phyloP scores from a whole-genome alignment of 2,113 vertebrate genomes.

The Podarcis muralis region DNA sequence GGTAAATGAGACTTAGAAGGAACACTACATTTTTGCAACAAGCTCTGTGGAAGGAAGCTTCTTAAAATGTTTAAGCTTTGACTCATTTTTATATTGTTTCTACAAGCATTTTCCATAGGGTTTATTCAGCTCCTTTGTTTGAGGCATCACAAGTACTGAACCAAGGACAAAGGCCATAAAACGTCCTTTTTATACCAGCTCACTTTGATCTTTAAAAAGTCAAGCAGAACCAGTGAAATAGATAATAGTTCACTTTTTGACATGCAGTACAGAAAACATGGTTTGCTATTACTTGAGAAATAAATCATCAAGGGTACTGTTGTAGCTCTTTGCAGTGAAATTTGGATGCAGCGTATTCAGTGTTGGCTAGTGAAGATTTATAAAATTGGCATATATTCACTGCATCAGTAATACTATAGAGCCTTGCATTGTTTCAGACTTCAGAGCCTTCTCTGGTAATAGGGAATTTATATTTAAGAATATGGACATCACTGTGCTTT shows the following conservation, averaged over 20 bases:
- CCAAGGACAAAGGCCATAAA: not conserved
- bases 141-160: not conserved
- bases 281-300: not conserved
- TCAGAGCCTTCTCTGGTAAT: not conserved
- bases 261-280: not conserved
- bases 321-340: not conserved
- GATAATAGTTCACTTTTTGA: not conserved
- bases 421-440: not conserved
- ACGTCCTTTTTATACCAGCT: not conserved
- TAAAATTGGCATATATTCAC: not conserved
- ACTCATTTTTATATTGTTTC: not conserved
- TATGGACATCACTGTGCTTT: not conserved
- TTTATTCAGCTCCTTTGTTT: not conserved
- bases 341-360: not conserved
- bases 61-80: not conserved
- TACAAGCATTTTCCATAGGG: slow-evolving; percentile 3
- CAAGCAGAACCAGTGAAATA: not conserved
- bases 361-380: not conserved
- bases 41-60: not conserved
- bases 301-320: not conserved
- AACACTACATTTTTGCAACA: not conserved
- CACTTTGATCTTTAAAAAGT: not conserved
- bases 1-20: not conserved
- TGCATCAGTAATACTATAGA: not conserved
- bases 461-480: not conserved